Evolutionary conservation across 2,888 invertebrate species (phyloP).

Genomic region (Sylvicola cinctus): DNA sequence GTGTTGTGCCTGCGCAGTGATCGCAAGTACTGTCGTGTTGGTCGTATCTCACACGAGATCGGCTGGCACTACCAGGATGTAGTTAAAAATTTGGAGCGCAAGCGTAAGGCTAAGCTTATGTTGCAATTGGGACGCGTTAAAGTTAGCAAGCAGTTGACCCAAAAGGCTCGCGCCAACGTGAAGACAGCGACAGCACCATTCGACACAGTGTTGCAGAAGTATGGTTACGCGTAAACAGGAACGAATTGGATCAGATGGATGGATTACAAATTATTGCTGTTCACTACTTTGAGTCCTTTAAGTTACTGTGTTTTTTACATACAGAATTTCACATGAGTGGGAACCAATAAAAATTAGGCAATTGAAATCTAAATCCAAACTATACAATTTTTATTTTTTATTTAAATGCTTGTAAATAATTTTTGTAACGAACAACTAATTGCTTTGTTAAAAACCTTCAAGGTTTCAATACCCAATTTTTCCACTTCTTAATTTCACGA

Average conservation of each 20-base stretch:
- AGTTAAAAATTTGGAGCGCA: slow-evolving; percentile 85
- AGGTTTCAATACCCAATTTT: slow-evolving; percentile 15
- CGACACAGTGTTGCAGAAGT: slow-evolving; percentile 72
- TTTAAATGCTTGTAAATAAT: too few species aligned
- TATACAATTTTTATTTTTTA: too few species aligned
- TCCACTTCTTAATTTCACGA: slow-evolving; percentile 28
- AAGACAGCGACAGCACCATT: slow-evolving; percentile 62
- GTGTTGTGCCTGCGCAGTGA: slow-evolving; percentile 88
- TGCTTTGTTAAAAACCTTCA: slow-evolving; percentile 1
- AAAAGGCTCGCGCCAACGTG: slow-evolving; percentile 63
- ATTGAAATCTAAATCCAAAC: too few species aligned
- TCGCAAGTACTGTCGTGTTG: slow-evolving; percentile 91
- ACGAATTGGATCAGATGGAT: too few species aligned
- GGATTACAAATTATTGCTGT: too few species aligned
- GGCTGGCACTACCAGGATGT: slow-evolving; percentile 99
- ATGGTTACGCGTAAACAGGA: too few species aligned
- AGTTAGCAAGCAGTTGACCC: slow-evolving; percentile 58
- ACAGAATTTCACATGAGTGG: too few species aligned
- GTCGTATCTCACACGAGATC: slow-evolving; percentile 92
- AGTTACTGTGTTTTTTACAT: too few species aligned
- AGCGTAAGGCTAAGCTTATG: slow-evolving; percentile 64
- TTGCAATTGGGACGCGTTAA: slow-evolving; percentile 23
- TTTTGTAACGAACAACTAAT: too few species aligned
- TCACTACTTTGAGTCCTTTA: too few species aligned
- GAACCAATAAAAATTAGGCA: too few species aligned